These are phyloP conservation scores for Spilarctia lutea DNA, from an alignment of 2,888 invertebrate species.

Conservation along the genomic window DNA sequence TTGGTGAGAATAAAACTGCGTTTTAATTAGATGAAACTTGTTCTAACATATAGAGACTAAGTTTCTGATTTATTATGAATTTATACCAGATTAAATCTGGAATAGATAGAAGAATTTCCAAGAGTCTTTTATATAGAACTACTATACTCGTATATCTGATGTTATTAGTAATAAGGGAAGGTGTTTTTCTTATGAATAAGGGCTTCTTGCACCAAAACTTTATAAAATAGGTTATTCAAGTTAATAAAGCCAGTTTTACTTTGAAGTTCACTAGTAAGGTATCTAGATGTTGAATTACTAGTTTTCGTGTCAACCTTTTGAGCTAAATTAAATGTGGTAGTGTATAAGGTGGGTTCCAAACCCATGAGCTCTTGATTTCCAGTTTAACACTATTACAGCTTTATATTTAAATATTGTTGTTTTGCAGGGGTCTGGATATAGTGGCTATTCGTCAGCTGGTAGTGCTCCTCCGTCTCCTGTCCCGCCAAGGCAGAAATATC, in stretches of 20 bases:
- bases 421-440: constrained; percentile 90
- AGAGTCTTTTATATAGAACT: too few species aligned
- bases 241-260: neutral
- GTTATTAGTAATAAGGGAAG: too few species aligned
- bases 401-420: neutral
- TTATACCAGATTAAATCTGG: neutral
- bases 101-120: too few species aligned
- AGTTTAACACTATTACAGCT: neutral
- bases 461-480: constrained; percentile 89
- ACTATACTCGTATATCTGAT: too few species aligned
- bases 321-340: neutral
- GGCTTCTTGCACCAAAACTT: too few species aligned
- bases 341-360: neutral
- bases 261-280: too few species aligned
- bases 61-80: neutral
- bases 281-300: neutral
- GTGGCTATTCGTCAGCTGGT: constrained; percentile 91
- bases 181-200: too few species aligned
- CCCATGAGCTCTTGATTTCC: neutral
- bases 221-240: neutral
- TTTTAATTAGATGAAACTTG: neutral
- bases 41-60: neutral
- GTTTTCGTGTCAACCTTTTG: neutral
- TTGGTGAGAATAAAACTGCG: neutral
- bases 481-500: constrained; percentile 90